Percentiles rank a stretch among this genome's conserved stretches.
Conservation (phyloP, 2,113 vertebrate species). For the Microcebus murinus region DNA sequence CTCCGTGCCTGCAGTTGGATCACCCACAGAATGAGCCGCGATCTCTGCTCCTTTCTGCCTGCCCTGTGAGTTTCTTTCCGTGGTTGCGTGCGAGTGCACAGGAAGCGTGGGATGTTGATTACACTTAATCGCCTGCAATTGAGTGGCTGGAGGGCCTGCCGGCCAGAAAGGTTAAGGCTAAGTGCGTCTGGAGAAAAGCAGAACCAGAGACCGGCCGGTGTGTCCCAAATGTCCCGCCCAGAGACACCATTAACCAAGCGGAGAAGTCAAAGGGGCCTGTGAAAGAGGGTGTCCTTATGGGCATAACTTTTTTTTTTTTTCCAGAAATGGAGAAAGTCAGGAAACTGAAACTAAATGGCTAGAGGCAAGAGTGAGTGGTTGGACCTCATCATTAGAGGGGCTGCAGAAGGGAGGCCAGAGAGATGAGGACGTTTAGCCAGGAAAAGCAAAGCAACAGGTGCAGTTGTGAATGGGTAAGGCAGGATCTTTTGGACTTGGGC, state of each 20-base stretch:
- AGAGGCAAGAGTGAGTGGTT: neutral
- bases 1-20: neutral
- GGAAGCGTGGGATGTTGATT: neutral
- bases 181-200: constrained; percentile 56
- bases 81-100: neutral
- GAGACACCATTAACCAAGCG: constrained; percentile 39
- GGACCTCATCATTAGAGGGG: neutral
- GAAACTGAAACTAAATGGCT: neutral
- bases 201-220: neutral
- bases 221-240: neutral
- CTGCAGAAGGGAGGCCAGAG: neutral
- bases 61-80: neutral
- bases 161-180: constrained; percentile 50
- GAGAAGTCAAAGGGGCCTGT: constrained; percentile 37
- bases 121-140: constrained; percentile 23
- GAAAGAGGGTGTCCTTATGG: neutral
- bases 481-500: neutral
- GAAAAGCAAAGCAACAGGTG: neutral
- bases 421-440: neutral
- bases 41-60: neutral
- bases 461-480: neutral
- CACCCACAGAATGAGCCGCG: neutral
- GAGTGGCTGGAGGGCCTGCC: neutral
- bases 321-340: constrained; percentile 38
- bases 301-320: neutral